Conservation (phyloP, 64 coral and sea anemone species). For the Montipora efflorescens region DNA sequence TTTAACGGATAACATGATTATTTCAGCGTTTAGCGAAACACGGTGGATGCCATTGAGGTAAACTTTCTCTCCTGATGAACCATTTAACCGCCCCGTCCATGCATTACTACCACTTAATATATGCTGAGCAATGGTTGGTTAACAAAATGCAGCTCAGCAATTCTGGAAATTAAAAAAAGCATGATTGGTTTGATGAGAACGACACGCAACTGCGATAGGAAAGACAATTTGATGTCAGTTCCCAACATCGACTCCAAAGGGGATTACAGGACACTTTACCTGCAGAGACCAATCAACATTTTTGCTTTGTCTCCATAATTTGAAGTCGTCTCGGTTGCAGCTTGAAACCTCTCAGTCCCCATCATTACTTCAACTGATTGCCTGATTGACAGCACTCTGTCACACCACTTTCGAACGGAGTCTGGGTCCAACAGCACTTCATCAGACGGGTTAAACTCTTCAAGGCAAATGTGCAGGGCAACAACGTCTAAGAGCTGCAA, state of each 20-base stretch:
- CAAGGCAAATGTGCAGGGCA: slow-evolving; percentile 52
- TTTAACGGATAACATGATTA: neutral
- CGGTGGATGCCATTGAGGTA: too few relatives aligned
- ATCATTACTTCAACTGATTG: slow-evolving; percentile 71
- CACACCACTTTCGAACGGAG: slow-evolving; percentile 54
- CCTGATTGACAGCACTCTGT: slow-evolving; percentile 57
- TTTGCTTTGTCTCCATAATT: slow-evolving; percentile 42
- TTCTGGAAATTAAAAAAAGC: too few relatives aligned
- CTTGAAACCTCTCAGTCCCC: slow-evolving; percentile 30
- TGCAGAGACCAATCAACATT: slow-evolving; percentile 29
- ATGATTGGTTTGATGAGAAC: too few relatives aligned
- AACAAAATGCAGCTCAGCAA: too few relatives aligned
- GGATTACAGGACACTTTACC: neutral
- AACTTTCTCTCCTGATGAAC: too few relatives aligned
- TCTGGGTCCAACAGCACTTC: slow-evolving; percentile 19
- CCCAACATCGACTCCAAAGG: too few relatives aligned
- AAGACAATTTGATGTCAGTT: too few relatives aligned
- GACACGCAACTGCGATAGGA: too few relatives aligned
- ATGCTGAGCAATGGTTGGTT: too few relatives aligned
- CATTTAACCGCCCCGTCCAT: too few relatives aligned
- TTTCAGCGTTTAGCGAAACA: too few relatives aligned
- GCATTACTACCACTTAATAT: too few relatives aligned
- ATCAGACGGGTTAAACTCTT: slow-evolving; percentile 18
- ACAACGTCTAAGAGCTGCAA: slow-evolving; percentile 54
- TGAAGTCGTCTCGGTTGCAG: neutral